Conservation (phyloP, 2,888 invertebrate species). For the Entomobrya multifasciata region DNA sequence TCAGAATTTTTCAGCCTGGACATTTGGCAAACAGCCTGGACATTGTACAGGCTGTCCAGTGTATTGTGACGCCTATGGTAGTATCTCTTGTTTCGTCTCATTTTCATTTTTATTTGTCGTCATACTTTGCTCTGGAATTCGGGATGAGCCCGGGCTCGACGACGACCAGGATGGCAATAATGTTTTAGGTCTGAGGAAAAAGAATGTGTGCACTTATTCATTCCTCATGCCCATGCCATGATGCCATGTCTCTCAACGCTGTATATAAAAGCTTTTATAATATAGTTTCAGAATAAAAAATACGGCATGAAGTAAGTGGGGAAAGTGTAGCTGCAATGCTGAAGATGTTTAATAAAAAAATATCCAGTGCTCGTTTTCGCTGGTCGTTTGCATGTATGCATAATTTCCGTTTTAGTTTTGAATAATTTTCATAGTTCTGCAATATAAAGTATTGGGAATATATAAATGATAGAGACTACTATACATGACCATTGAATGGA, state of each 20-base stretch:
- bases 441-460: background rate
- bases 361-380: background rate
- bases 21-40: too few relatives aligned
- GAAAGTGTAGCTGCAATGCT: background rate
- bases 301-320: background rate
- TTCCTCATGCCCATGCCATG: too few relatives aligned
- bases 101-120: slow-evolving; percentile 69
- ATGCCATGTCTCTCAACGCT: background rate
- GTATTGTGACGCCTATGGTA: too few relatives aligned
- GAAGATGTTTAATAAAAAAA: slow-evolving; percentile 25
- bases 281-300: background rate
- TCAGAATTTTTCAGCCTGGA: too few relatives aligned
- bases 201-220: background rate
- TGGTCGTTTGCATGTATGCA: slow-evolving; percentile 16
- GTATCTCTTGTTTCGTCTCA: slow-evolving; percentile 45
- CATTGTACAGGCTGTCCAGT: too few relatives aligned
- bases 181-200: background rate
- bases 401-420: slow-evolving; percentile 23
- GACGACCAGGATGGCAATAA: background rate
- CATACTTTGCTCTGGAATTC: slow-evolving; percentile 21
- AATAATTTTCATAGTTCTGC: background rate
- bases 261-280: background rate
- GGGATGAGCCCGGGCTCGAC: background rate
- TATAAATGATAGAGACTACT: too few relatives aligned
- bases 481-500: too few relatives aligned